These are phyloP conservation scores for Engraulis encrasicolus DNA, from an alignment of 2,113 vertebrate species.

Conservation along the genomic window DNA sequence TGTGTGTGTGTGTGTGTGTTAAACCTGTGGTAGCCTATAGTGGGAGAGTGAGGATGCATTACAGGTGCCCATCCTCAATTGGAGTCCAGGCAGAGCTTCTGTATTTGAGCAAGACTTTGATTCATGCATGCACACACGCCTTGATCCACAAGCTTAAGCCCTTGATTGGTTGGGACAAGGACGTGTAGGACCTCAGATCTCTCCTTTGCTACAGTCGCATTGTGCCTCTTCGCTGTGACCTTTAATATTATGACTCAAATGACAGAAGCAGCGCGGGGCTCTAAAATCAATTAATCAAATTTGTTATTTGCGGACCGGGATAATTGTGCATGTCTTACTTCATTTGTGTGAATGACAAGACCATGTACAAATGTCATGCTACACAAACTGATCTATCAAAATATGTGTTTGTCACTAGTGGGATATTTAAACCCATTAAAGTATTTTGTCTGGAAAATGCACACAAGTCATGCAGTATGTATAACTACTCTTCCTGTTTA, in stretches of 20 bases:
- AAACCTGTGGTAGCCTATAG: no score
- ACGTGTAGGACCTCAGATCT: conserved; percentile 76
- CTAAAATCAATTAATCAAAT: conserved; percentile 69
- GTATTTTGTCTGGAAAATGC: background rate
- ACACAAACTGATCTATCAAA: conserved; percentile 8
- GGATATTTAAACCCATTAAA: background rate
- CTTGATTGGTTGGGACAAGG: conserved; percentile 77
- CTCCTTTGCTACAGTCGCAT: conserved; percentile 64
- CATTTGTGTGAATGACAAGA: background rate
- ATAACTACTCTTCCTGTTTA: no score
- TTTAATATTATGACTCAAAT: no score
- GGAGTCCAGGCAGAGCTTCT: conserved; percentile 65
- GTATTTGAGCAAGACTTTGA: conserved; percentile 78
- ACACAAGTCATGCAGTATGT: no score
- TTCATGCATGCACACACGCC: conserved; percentile 81
- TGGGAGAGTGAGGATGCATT: background rate
- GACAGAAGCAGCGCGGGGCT: conserved; percentile 52
- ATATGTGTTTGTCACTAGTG: background rate
- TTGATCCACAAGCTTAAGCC: conserved; percentile 77
- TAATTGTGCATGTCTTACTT: background rate
- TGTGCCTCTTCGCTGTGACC: conserved; percentile 70
- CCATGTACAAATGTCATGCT: background rate
- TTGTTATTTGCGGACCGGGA: conserved; percentile 43
- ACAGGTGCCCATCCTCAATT: conserved; percentile 64
- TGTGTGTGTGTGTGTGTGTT: background rate